Percentiles rank a stretch among this genome's conserved stretches.
Evolutionary conservation across 2,113 vertebrate genomes (phyloP).

Genomic region (Echinops telfairi): DNA sequence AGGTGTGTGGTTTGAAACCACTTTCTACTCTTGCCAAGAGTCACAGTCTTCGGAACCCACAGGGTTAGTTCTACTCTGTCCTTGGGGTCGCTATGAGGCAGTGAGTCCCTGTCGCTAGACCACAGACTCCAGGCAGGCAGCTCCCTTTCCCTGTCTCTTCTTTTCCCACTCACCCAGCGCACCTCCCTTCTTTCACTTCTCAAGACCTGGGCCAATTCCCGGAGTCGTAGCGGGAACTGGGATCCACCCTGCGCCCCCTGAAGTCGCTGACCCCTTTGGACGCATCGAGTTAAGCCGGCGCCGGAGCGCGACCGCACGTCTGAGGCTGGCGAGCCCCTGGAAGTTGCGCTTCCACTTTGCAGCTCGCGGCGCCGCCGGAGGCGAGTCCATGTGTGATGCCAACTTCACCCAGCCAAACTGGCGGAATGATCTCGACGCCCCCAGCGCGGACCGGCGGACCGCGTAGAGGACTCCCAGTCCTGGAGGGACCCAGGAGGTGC

Average conservation of each 20-base stretch:
- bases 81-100: too few relatives aligned
- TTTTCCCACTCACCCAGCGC: too few relatives aligned
- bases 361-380: background rate
- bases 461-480: background rate
- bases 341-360: background rate
- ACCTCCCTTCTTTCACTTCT: background rate
- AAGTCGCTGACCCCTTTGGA: too few relatives aligned
- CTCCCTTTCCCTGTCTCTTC: background rate
- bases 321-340: background rate
- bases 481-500: background rate
- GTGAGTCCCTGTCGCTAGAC: background rate
- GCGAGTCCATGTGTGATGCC: background rate
- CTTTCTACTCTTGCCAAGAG: too few relatives aligned
- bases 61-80: too few relatives aligned
- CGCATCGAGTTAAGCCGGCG: accelerated
- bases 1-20: too few relatives aligned
- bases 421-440: background rate
- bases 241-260: too few relatives aligned
- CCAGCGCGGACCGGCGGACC: background rate
- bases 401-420: background rate
- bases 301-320: too few relatives aligned
- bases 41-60: too few relatives aligned
- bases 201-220: background rate
- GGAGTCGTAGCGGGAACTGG: background rate
- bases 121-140: background rate